Evolutionary conservation across 2,888 invertebrate genomes (phyloP).

Genomic region (Subacronicta megacephala): DNA sequence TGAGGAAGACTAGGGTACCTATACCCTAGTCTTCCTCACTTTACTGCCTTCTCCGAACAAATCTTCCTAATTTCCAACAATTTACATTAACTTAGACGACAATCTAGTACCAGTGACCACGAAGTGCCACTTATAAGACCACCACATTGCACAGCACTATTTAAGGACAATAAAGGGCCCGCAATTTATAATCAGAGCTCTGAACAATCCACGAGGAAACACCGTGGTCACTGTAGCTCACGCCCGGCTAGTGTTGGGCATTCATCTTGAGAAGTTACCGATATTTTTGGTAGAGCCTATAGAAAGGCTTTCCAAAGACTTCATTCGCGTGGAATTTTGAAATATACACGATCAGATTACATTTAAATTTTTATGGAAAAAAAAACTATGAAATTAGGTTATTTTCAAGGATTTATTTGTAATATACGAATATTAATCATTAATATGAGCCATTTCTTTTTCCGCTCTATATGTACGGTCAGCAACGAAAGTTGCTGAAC

Average conservation of each 20-base stretch:
- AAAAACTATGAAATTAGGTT: no score
- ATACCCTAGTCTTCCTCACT: no score
- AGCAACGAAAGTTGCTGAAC: no score
- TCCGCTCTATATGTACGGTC: no score
- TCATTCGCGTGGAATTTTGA: no score
- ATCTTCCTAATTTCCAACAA: constrained; percentile 18
- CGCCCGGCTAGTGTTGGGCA: constrained; percentile 39
- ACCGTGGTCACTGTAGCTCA: constrained; percentile 59
- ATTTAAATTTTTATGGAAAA: no score
- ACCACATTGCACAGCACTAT: constrained; percentile 50
- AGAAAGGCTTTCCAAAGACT: no score
- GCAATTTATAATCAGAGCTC: constrained; percentile 55
- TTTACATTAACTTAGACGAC: constrained; percentile 23
- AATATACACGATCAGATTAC: no score
- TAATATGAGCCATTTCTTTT: no score
- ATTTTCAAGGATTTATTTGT: no score
- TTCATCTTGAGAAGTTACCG: constrained; percentile 13
- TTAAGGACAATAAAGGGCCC: constrained; percentile 57
- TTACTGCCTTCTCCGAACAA: neutral
- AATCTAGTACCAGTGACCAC: constrained; percentile 28
- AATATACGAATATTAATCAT: no score
- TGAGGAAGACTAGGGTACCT: no score
- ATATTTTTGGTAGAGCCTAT: constrained; percentile 20
- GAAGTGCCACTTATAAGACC: constrained; percentile 28
- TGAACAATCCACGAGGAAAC: constrained; percentile 51